Percentiles rank a stretch among this genome's conserved stretches.
These are phyloP conservation scores for Acanthurus lineatus DNA, from an alignment of 2,797 vertebrate genomes.

Conservation along the genomic window DNA sequence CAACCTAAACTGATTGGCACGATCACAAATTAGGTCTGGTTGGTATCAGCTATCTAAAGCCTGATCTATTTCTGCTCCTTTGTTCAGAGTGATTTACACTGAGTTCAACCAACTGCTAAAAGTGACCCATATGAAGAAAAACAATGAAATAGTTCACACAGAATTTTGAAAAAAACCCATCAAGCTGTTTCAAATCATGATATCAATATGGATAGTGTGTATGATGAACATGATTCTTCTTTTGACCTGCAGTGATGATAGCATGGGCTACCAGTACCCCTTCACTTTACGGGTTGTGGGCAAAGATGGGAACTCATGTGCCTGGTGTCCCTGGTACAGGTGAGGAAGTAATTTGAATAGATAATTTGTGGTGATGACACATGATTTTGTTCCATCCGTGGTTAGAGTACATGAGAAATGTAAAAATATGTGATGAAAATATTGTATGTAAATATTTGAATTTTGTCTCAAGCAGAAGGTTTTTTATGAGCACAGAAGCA, in stretches of 20 bases:
- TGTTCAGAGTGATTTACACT: neutral
- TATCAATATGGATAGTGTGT: neutral
- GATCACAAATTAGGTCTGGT: conserved; percentile 5
- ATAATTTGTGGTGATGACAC: neutral
- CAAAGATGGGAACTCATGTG: conserved; percentile 97
- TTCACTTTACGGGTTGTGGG: conserved; percentile 96
- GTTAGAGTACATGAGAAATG: neutral
- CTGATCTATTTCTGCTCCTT: neutral
- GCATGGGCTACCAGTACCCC: conserved; percentile 98
- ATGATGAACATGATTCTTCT: neutral
- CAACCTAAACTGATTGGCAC: neutral
- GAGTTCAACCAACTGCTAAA: neutral
- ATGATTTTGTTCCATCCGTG: neutral
- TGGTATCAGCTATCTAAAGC: conserved; percentile 4
- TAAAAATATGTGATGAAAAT: neutral
- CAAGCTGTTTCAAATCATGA: neutral
- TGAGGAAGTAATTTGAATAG: conserved; percentile 69
- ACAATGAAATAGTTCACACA: neutral
- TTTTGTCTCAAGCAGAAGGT: neutral
- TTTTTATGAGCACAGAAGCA: neutral
- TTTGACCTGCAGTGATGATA: conserved; percentile 92
- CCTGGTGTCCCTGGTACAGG: conserved; percentile 99
- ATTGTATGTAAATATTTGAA: neutral
- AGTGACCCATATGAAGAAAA: neutral
- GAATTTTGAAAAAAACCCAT: neutral